Evolutionary conservation across 2,888 invertebrate genomes (phyloP), one percentile per base, ranked within the genome.

Genomic region (Leptothorax acervorum): DNA sequence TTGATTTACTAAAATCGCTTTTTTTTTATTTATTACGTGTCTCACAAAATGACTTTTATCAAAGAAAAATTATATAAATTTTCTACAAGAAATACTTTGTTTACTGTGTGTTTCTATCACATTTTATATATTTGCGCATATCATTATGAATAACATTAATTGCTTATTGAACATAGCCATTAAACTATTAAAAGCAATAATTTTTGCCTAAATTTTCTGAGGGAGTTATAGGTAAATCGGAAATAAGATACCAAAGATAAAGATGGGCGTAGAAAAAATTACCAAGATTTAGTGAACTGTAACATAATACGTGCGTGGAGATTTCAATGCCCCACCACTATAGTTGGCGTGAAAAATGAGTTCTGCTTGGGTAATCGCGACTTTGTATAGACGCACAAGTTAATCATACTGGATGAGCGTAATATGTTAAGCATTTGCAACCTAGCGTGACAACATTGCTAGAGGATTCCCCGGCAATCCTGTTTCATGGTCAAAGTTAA

Each of bases 321-420:
- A 86, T 48, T 82, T 83, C 48, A 84, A 83, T 71, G 83, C 83
- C 28, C 31, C 39, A 31, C 9, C 39, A n/a, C 2, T 1, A 1
- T n/a, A 42, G 12, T 23, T 18, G 35, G 18, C 8, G 57, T 11
- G 42, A 83, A 73, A 73, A 45, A 75, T 51, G 5, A 55, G 71
- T 88, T 88, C 55, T 84, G 71, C n/a, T 81, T 65, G 35, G 15
- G 4, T 70, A n/a, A 4, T 12, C 35, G 2, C 15, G 84, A 51
- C 75, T 83, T 76, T 87, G 85, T 62, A 62, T 62, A 18, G 28
- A 60, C 79, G 62, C 12, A 48, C 28, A 84, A 75, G 62, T 81
- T 65, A 39, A 18, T 45, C 15, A 45, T 70, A 45, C 57, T 18
- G 11, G 8, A 39, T 48, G 12, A 57, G 39, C 62, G 18, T 66